Base-by-base conservation (phyloP, 1,140 invertebrate genomes). In the Agrypnia vestita region DNA sequence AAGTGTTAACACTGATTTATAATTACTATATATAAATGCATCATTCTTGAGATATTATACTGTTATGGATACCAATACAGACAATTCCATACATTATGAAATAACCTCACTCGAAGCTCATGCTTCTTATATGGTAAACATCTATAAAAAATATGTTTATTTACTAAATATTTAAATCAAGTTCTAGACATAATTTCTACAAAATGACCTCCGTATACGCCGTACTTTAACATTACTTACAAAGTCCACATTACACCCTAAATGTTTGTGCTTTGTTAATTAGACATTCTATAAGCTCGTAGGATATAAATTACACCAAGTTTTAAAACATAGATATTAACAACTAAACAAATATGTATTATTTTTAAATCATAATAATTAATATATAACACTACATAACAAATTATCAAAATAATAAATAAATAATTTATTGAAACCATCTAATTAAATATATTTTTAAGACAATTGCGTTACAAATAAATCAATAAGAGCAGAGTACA, bases 101-200 rank as follows among this genome's bases (percentile, higher is more conserved):
- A 19, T 35, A 35, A 35, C 25, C 49, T 51, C 61, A 19, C 13
- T 51, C 43, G 19, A 71, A 71, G 64, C 64, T 71, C n/a, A 15
- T 19, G 25, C 49, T 71, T 49, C 10, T 71, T 71, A 71, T 25
- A 46, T 15, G 43, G 62, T 67, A 67, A 25, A 69, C 64, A 69
- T 35, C 19, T 71, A 71, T 51, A 71, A 71, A 67, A 71, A 71
- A 71, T 71, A 71, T 71, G n/a, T 71, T 71, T 51, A 71, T 71
- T 49, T 71, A 49, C 44, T 71, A 51, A 71, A 53, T 67, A 46
- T 43, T n/a, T 0, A n/a, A 9, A 67, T 43, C 43, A 67, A 43
- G 44, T 67, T 67, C n/a, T 46, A 44, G 62, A 15, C 62, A 67
- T 62, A 62, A 25, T 62, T 21, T 25, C 19, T 62, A 62, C 61